phyloP scores from a whole-genome alignment of 2,797 vertebrate genomes.

The Sebastes baramenuke region DNA sequence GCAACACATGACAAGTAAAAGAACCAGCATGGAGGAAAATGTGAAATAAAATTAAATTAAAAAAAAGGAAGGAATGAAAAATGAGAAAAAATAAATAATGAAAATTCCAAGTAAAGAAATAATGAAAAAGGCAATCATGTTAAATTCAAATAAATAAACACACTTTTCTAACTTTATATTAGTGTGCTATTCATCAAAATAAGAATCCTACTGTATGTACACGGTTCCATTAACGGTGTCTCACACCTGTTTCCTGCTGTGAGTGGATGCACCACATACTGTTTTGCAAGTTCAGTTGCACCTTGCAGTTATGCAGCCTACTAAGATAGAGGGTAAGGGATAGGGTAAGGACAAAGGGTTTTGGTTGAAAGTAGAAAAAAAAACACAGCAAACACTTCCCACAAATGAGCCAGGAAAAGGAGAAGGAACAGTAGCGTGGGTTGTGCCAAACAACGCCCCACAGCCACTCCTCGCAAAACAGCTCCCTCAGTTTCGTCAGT shows the following conservation, averaged over 20 bases:
- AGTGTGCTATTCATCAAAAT: not conserved
- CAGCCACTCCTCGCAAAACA: not conserved
- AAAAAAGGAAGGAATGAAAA: not conserved
- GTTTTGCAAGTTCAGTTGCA: conserved; percentile 4
- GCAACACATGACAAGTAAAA: not conserved
- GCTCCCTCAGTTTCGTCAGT: not conserved
- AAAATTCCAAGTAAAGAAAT: not conserved
- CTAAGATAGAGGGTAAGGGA: not conserved
- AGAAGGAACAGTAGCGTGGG: not conserved
- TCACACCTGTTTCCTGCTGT: conserved; percentile 58
- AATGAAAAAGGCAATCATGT: not conserved
- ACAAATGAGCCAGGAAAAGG: not conserved
- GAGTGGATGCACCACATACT: conserved; percentile 28
- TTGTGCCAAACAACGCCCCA: not conserved
- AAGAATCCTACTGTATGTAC: not conserved
- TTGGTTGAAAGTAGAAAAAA: not conserved
- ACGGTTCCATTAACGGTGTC: not conserved
- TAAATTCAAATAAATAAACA: not conserved
- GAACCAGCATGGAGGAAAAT: not conserved
- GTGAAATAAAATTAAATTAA: not conserved
- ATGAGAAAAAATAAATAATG: not conserved
- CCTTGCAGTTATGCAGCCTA: not conserved
- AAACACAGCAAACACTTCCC: not conserved
- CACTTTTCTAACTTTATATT: not conserved
- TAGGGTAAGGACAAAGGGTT: no score